A percentile compares a stretch with the other conserved stretches of the same genome.
Conservation (phyloP, 2,113 vertebrate genomes). For the Perccottus glenii region DNA sequence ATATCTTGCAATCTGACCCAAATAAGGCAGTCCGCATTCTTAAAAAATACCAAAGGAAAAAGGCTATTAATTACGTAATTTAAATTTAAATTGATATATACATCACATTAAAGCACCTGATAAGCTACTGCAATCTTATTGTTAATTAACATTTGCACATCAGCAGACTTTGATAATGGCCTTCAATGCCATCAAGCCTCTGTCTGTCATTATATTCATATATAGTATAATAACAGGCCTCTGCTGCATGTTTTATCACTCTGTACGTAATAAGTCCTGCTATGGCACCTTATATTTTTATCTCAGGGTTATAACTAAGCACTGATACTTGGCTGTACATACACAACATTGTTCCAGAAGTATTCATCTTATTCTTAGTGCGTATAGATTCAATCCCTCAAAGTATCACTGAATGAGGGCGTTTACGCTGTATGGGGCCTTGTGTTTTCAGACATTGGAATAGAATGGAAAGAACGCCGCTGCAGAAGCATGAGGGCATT, state of each 20-base stretch:
- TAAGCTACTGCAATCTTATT: too few relatives aligned
- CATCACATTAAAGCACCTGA: too few relatives aligned
- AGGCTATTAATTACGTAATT: too few relatives aligned
- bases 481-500: too few relatives aligned
- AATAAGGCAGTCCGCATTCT: too few relatives aligned
- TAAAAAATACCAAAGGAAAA: too few relatives aligned
- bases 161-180: conserved; percentile 9
- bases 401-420: neutral
- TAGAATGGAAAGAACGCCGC: neutral
- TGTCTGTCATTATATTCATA: conserved; percentile 14
- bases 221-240: conserved; percentile 36
- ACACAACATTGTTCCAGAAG: neutral
- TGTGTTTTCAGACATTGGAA: neutral
- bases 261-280: conserved; percentile 28
- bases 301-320: neutral
- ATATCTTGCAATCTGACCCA: too few relatives aligned
- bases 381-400: neutral
- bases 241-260: conserved; percentile 25
- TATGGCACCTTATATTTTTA: conserved; percentile 5
- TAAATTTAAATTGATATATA: too few relatives aligned
- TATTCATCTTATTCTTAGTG: too few relatives aligned
- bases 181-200: neutral
- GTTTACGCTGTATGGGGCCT: too few relatives aligned
- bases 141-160: conserved; percentile 40
- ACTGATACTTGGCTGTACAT: neutral